phyloP scores from a whole-genome alignment of 2,113 vertebrate genomes.

The Theropithecus gelada region DNA sequence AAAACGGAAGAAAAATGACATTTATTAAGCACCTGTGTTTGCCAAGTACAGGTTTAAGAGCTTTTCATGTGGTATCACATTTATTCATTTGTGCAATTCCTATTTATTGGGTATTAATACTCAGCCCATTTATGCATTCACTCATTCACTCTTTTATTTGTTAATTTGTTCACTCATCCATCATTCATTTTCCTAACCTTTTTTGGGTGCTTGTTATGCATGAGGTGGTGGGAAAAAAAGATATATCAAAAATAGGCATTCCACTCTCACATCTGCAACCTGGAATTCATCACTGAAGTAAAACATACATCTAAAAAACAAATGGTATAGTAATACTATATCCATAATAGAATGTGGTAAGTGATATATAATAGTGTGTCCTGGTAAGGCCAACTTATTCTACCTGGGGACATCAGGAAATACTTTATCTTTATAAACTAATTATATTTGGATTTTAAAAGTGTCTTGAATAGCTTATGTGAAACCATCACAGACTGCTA shows the following conservation, averaged over 20 bases:
- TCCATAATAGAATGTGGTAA: background rate
- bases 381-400: background rate
- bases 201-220: background rate
- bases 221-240: background rate
- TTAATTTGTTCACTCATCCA: background rate
- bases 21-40: background rate
- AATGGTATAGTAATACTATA: background rate
- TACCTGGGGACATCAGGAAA: background rate
- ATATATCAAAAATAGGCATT: background rate
- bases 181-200: background rate
- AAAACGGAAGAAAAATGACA: background rate
- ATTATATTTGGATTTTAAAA: background rate
- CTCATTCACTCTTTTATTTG: background rate
- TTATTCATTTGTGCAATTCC: background rate
- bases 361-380: background rate
- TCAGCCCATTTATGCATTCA: background rate
- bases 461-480: background rate
- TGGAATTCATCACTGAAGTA: background rate
- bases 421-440: background rate
- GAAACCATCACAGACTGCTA: background rate
- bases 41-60: background rate
- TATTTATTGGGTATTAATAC: background rate
- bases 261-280: background rate
- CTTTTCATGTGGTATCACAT: background rate
- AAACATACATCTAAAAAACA: background rate